These are phyloP conservation scores for Dasypus novemcinctus DNA, from an alignment of 2,113 vertebrate species.

Conservation along the genomic window DNA sequence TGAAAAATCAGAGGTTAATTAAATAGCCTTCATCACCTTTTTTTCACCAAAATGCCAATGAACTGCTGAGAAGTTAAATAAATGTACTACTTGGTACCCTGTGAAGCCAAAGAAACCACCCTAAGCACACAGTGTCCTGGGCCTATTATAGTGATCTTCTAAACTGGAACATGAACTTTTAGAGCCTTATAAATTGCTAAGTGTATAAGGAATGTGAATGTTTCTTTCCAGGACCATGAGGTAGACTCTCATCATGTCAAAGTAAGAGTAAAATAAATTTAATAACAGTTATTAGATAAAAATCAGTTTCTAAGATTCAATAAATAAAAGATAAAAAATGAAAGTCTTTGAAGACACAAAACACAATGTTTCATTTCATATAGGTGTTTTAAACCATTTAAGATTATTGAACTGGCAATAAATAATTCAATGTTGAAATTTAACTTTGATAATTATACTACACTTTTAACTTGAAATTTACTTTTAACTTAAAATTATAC, in stretches of 20 bases:
- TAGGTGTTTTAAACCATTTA: neutral
- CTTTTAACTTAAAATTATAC: neutral
- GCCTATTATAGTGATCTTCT: neutral
- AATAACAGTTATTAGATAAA: neutral
- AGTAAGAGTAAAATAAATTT: neutral
- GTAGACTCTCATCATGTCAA: neutral
- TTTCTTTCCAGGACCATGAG: neutral
- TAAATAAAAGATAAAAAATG: neutral
- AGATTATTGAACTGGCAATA: neutral
- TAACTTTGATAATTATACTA: too few species aligned
- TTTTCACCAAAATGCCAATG: slow-evolving; percentile 72
- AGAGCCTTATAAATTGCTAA: neutral
- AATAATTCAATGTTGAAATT: neutral
- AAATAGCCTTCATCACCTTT: slow-evolving; percentile 73
- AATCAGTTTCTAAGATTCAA: neutral
- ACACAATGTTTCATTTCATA: neutral
- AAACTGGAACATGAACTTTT: neutral
- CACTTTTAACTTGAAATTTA: too few species aligned
- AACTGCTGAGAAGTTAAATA: slow-evolving; percentile 75
- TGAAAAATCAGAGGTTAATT: slow-evolving; percentile 85
- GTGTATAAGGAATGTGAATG: neutral
- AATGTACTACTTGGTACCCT: slow-evolving; percentile 68
- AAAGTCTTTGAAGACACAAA: neutral
- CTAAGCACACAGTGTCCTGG: slow-evolving; percentile 25
- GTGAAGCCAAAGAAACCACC: neutral